Evolutionary conservation across 2,888 invertebrate genomes (phyloP).

Genomic region (Apotomis capreana): DNA sequence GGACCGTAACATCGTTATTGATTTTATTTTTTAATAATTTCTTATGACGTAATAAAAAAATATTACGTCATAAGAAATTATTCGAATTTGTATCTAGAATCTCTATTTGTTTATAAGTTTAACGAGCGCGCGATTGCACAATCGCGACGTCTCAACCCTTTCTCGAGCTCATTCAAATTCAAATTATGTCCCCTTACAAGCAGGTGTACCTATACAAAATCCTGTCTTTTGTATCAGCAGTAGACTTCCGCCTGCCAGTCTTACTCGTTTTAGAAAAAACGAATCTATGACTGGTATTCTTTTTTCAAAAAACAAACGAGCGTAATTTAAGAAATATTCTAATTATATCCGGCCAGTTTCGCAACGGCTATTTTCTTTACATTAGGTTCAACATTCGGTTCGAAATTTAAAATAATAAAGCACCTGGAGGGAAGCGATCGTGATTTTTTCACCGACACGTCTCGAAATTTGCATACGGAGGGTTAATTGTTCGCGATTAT

Average conservation of each 20-base stretch:
- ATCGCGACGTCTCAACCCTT: conserved; percentile 68
- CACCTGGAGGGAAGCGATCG: conserved; percentile 75
- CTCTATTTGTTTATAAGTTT: conserved; percentile 27
- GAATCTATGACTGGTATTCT: conserved; percentile 14
- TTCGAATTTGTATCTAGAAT: background rate
- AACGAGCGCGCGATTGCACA: conserved; percentile 25
- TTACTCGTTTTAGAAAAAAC: conserved; percentile 26
- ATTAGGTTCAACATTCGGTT: conserved; percentile 27
- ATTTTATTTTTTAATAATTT: no score
- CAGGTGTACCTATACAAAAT: conserved; percentile 63
- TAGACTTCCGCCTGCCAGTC: conserved; percentile 62
- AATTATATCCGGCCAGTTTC: conserved; percentile 24
- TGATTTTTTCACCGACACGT: conserved; percentile 65
- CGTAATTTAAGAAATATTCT: conserved; percentile 1
- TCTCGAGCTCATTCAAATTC: conserved; percentile 71
- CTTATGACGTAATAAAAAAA: no score
- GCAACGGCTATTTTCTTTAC: conserved; percentile 31
- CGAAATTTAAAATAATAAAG: conserved; percentile 64
- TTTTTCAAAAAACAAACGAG: background rate
- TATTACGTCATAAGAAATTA: background rate
- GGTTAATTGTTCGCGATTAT: conserved; percentile 81
- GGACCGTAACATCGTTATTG: no score
- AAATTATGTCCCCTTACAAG: conserved; percentile 71
- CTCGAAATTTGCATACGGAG: conserved; percentile 77
- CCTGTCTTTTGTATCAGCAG: conserved; percentile 66